Base-by-base conservation (phyloP, 2,888 invertebrate genomes). In the Augiades crinisus region DNA sequence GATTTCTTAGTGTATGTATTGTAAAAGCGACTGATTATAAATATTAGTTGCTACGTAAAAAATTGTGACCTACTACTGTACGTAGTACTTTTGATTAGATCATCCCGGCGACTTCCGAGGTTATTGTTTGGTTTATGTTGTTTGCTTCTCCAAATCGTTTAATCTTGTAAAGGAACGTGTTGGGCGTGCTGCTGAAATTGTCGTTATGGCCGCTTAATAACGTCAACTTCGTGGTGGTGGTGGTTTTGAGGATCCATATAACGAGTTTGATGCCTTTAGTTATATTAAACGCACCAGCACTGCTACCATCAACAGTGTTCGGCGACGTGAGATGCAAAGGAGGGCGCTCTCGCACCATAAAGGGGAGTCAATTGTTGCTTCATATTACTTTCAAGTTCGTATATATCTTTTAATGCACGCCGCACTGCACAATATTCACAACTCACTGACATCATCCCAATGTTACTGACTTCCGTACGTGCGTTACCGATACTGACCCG, bases 301-400 rank as follows among this genome's bases (percentile, higher is more conserved):
- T 72, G 72, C 76, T 71, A 68, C 58, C 66, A 67, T 60, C 61
- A 72, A 76, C 70, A 74, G 78, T 76, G 81, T 67, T 67, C 65
- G 72, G 67, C 72, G 61, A 75, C 82, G 86, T 87, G 88, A 87
- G 80, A 89, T 89, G 86, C 88, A 88, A 86, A 89, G 88, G 77
- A 87, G 83, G 73, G 79, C 81, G 77, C 78, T 79, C 81, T 81
- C 85, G 71, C 81, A 83, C 68, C 81, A 78, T 62, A 89, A 89
- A 89, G 88, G 89, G 74, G 80, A 86, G 87, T 87, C 68, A 52
- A 68, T 67, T 67, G 67, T 78, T 70, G 63, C 54, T 56, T 63
- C 56, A 60, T 61, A 57, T 60, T 64, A 46, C 52, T 58, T 50
- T 55, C 56, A 54, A 63, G 51, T 56, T 41, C 53, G 51, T 61